phyloP scores from a whole-genome alignment of 1,140 invertebrate genomes.

The Brachionus angularis region DNA sequence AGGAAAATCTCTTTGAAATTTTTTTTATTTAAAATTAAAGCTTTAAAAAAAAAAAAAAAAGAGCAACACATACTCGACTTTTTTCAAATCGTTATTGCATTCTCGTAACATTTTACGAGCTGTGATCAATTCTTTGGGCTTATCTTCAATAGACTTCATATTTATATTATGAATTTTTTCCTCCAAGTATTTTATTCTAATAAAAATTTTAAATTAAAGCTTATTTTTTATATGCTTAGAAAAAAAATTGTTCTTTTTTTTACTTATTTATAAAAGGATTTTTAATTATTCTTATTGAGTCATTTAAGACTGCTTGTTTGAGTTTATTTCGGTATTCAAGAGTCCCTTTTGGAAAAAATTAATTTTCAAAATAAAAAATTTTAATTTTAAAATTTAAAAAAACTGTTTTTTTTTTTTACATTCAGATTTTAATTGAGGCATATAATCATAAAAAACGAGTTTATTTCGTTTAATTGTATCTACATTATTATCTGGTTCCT shows the following conservation, averaged over 20 bases:
- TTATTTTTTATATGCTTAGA: background rate
- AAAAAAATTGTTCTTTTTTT: background rate
- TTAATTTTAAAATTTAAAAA: background rate
- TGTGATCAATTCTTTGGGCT: slow-evolving; percentile 7
- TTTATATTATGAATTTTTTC: slow-evolving; percentile 13
- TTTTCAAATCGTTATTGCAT: slow-evolving; percentile 15
- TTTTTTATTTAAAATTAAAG: too few species aligned
- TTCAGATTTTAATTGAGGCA: slow-evolving; percentile 41
- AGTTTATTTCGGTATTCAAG: slow-evolving; percentile 10
- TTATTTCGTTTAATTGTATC: slow-evolving; percentile 12
- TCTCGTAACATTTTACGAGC: background rate
- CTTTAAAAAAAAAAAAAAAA: background rate
- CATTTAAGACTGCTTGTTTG: slow-evolving; percentile 30
- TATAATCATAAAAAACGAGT: slow-evolving; percentile 24
- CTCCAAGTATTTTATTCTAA: slow-evolving; percentile 21
- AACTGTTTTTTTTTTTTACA: too few species aligned
- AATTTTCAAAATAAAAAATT: background rate
- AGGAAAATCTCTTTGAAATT: background rate
- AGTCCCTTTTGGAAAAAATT: slow-evolving; percentile 19
- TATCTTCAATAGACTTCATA: background rate
- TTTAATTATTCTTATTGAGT: slow-evolving; percentile 23
- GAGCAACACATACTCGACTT: slow-evolving; percentile 22
- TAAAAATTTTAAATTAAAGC: too few species aligned
- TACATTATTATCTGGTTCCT: slow-evolving; percentile 26
- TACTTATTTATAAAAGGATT: slow-evolving; percentile 40